A percentile compares a stretch with the other conserved stretches of the same genome.
These are phyloP conservation scores for Umimayanthus chanpuru DNA, from an alignment of 92 coral and sea anemone genomes.

Conservation along the genomic window DNA sequence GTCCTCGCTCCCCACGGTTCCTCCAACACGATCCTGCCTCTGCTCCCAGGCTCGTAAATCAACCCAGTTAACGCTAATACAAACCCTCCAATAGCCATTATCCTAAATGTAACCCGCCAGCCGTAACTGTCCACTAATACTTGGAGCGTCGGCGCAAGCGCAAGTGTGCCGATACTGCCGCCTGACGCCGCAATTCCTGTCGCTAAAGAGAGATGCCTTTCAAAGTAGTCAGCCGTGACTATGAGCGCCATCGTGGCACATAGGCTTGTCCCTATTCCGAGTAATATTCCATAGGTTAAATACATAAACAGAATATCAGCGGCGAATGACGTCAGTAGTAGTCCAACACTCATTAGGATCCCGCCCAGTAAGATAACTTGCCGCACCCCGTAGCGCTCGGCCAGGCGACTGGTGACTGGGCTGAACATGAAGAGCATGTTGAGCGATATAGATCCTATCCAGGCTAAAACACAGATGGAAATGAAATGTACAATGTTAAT, in stretches of 20 bases:
- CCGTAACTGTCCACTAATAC: constrained; percentile 69
- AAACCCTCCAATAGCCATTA: constrained; percentile 72
- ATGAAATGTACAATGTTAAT: not conserved
- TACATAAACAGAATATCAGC: constrained; percentile 71
- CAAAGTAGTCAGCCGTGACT: constrained; percentile 85
- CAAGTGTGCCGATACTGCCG: constrained; percentile 87
- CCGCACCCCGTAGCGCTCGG: constrained; percentile 86
- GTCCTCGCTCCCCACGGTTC: constrained; percentile 25
- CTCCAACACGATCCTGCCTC: constrained; percentile 31
- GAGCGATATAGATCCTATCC: constrained; percentile 97
- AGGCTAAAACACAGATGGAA: constrained; percentile 63
- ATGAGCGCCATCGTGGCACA: constrained; percentile 89
- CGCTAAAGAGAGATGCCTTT: constrained; percentile 85
- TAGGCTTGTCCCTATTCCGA: constrained; percentile 91
- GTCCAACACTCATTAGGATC: constrained; percentile 80
- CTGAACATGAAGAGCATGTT: constrained; percentile 91
- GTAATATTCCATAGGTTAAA: constrained; percentile 84
- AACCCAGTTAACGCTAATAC: constrained; percentile 76
- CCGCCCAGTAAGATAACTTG: constrained; percentile 83
- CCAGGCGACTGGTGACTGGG: constrained; percentile 88
- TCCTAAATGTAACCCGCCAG: constrained; percentile 74
- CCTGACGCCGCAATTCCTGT: constrained; percentile 97
- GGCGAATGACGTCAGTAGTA: constrained; percentile 83
- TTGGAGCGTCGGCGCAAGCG: constrained; percentile 85
- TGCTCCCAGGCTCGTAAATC: constrained; percentile 62